Evolutionary conservation across 2,888 invertebrate genomes (phyloP).

Genomic region (Pachliopta kotzebuea): DNA sequence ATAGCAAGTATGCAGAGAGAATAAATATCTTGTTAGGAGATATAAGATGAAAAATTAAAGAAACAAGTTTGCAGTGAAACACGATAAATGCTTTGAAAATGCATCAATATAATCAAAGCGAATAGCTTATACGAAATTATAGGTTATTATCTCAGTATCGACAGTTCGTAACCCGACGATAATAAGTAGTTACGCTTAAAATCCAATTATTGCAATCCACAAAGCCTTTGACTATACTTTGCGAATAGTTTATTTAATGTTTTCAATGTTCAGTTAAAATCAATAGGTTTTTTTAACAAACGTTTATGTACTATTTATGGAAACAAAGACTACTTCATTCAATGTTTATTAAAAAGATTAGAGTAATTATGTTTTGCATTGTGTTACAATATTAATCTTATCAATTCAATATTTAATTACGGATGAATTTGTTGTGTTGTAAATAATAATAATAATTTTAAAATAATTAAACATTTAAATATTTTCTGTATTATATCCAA

Average conservation of each 20-base stretch:
- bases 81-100: constrained; percentile 33
- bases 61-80: background rate
- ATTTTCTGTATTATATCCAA: too few relatives aligned
- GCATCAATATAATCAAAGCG: constrained; percentile 40
- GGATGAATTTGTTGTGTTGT: too few relatives aligned
- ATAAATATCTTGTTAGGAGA: too few relatives aligned
- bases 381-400: too few relatives aligned
- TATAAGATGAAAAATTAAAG: background rate
- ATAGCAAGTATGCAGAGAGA: too few relatives aligned
- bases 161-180: constrained; percentile 1
- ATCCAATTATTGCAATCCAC: background rate
- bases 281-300: background rate
- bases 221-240: background rate
- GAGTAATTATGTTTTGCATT: too few relatives aligned
- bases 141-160: constrained; percentile 31
- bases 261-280: background rate
- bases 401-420: too few relatives aligned
- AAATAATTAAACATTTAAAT: too few relatives aligned
- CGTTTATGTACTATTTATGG: background rate
- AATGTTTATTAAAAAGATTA: too few relatives aligned
- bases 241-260: background rate
- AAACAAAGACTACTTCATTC: background rate
- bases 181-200: constrained; percentile 2
- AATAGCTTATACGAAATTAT: constrained; percentile 8
- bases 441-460: too few relatives aligned